A percentile compares a stretch with the other conserved stretches of the same genome.
Evolutionary conservation across 2,113 vertebrate genomes (phyloP).

Genomic region (Pipa parva): DNA sequence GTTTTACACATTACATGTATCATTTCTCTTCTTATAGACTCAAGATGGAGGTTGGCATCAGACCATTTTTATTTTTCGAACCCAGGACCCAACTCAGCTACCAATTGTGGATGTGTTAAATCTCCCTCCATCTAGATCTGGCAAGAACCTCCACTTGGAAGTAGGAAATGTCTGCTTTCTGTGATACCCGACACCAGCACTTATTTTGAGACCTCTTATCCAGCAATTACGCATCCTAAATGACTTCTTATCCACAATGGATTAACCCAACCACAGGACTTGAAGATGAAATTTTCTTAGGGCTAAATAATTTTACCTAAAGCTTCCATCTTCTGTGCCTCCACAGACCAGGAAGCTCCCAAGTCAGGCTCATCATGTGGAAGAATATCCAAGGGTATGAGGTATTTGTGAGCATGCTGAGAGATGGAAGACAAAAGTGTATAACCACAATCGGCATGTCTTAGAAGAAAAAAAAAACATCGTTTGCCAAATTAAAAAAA

Average conservation of each 20-base stretch:
- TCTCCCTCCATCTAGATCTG: constrained; percentile 67
- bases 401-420: not conserved
- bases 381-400: not conserved
- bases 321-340: not conserved
- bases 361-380: not conserved
- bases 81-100: constrained; percentile 81
- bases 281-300: not conserved
- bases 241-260: not conserved
- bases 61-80: constrained; percentile 83
- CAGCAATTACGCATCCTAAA: constrained; percentile 2
- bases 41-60: constrained; percentile 88
- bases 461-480: not conserved
- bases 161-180: constrained; percentile 91
- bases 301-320: not conserved
- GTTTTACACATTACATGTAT: not conserved
- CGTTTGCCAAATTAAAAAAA: not conserved
- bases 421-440: not conserved
- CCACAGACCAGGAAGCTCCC: not conserved
- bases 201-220: constrained; percentile 5
- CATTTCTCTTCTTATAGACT: constrained; percentile 62
- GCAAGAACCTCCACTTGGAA: constrained; percentile 82
- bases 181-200: constrained; percentile 54
- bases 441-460: not conserved
- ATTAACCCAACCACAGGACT: constrained; percentile 11
- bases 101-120: constrained; percentile 80